Percentiles rank a stretch among this genome's conserved stretches.
Evolutionary conservation across 2,888 invertebrate genomes (phyloP).

Genomic region (Lithophane ornitopus): DNA sequence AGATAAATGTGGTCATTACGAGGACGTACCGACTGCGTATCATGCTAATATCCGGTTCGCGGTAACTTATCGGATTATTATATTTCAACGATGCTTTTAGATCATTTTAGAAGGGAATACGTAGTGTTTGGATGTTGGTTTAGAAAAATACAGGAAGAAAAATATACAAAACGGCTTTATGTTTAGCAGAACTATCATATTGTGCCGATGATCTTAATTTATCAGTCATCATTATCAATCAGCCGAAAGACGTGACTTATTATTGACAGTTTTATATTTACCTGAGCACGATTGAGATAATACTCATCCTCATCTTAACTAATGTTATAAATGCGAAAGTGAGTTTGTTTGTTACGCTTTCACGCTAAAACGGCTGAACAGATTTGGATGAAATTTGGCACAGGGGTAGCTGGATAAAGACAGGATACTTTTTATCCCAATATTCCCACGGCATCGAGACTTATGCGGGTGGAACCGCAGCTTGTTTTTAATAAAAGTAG

Average conservation of each 20-base stretch:
- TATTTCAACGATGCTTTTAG: slow-evolving; percentile 54
- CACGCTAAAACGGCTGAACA: no score
- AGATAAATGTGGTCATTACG: slow-evolving; percentile 88
- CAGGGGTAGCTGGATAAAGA: no score
- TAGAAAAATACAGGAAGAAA: neutral
- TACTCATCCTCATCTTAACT: no score
- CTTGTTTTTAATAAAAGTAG: neutral
- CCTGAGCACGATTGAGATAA: neutral
- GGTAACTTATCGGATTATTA: slow-evolving; percentile 71
- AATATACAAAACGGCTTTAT: neutral
- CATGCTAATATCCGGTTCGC: slow-evolving; percentile 74
- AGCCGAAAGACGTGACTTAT: neutral
- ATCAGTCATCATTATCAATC: neutral
- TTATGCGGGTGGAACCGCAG: no score
- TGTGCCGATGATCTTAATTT: no score
- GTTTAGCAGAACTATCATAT: neutral
- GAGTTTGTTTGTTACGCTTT: no score
- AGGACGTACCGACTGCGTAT: slow-evolving; percentile 79
- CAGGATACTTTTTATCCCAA: no score
- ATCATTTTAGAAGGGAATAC: slow-evolving; percentile 30
- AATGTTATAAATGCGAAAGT: no score
- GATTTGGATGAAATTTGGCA: no score
- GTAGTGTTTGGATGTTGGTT: slow-evolving; percentile 4
- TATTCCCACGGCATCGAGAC: no score
- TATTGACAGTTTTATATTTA: neutral